These are phyloP conservation scores for Epirrhoe alternata DNA, from an alignment of 2,888 invertebrate genomes.

Conservation along the genomic window DNA sequence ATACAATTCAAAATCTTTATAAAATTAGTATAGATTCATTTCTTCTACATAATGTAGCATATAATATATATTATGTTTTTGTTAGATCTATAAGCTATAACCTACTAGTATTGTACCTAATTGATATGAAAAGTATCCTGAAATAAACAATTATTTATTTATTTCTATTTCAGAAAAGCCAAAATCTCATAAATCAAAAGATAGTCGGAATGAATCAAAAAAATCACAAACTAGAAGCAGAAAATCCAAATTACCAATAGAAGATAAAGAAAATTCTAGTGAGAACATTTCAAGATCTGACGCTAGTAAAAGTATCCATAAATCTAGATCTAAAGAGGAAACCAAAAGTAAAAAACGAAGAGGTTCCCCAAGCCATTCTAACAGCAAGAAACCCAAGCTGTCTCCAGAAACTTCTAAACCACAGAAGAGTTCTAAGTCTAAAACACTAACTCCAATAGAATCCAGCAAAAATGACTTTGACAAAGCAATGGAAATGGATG, in stretches of 20 bases:
- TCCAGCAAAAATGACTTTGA: background rate
- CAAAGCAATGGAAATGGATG: too few relatives aligned
- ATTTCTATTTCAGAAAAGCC: background rate
- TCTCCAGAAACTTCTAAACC: background rate
- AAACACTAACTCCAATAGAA: background rate
- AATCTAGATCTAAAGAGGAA: background rate
- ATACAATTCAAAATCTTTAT: too few relatives aligned
- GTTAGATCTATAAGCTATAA: too few relatives aligned
- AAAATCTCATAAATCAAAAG: background rate
- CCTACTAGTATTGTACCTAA: too few relatives aligned
- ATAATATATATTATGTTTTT: too few relatives aligned
- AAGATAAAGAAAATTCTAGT: background rate
- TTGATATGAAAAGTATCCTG: too few relatives aligned
- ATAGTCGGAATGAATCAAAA: background rate
- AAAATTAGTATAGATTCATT: too few relatives aligned
- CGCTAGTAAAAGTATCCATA: background rate
- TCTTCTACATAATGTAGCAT: too few relatives aligned
- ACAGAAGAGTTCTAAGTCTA: background rate
- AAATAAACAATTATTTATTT: too few relatives aligned
- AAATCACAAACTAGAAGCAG: background rate
- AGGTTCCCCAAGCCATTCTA: background rate
- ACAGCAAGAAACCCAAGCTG: background rate
- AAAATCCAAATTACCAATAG: background rate
- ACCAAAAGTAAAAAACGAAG: background rate
- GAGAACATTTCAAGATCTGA: background rate